Conservation (phyloP, 2,888 invertebrate genomes). For the Sinhomidia bicolor region DNA sequence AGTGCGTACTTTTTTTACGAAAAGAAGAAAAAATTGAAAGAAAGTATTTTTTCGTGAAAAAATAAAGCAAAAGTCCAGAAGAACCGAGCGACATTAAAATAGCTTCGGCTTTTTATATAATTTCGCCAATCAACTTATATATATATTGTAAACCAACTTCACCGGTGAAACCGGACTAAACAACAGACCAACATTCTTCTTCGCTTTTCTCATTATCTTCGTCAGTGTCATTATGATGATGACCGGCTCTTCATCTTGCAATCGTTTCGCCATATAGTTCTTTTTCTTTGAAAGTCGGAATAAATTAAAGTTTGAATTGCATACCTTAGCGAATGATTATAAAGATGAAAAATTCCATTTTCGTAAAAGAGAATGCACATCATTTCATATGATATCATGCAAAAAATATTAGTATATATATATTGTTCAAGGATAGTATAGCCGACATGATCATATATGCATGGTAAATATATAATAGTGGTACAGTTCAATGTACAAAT, state of each 20-base stretch:
- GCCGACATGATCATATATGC: neutral
- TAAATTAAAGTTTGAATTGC: conserved; percentile 37
- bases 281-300: conserved; percentile 24
- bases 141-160: neutral
- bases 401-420: neutral
- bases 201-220: neutral
- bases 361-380: conserved; percentile 50
- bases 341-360: conserved; percentile 51
- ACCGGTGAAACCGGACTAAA: neutral
- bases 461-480: conserved; percentile 29
- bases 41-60: neutral
- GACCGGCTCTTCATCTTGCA: neutral
- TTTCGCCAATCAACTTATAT: neutral
- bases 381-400: conserved; percentile 45
- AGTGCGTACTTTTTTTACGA: conserved; percentile 5
- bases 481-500: conserved; percentile 49
- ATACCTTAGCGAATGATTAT: conserved; percentile 17
- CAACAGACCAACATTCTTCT: neutral
- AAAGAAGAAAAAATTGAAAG: neutral
- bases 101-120: neutral
- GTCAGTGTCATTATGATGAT: conserved; percentile 18
- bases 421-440: neutral
- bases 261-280: neutral
- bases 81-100: neutral
- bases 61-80: neutral